phyloP scores from a whole-genome alignment of 2,797 vertebrate species.

The Phalanger gymnotis region DNA sequence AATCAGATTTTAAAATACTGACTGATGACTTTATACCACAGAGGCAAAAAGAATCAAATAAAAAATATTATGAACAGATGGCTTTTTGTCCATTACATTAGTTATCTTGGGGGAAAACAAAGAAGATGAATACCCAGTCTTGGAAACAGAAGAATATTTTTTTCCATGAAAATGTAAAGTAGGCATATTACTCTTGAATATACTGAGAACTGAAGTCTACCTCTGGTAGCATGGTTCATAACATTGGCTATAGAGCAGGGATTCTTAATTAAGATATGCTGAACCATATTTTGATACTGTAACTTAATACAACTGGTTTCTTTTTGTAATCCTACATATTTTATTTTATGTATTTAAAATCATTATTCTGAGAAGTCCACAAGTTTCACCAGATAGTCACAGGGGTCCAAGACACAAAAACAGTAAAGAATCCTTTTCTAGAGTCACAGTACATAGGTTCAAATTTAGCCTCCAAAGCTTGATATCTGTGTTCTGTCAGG shows the following conservation, averaged over 20 bases:
- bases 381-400: background rate
- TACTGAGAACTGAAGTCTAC: background rate
- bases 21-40: background rate
- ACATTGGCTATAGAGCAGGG: background rate
- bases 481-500: background rate
- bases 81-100: background rate
- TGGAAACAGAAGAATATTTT: slow-evolving; percentile 42
- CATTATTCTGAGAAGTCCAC: background rate
- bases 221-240: background rate
- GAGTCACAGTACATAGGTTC: background rate
- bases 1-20: background rate
- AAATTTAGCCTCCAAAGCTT: background rate
- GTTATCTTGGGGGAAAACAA: background rate
- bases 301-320: background rate
- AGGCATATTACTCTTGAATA: background rate
- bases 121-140: background rate
- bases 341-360: background rate
- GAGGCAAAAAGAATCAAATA: background rate
- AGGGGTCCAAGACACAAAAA: background rate
- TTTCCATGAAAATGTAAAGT: slow-evolving; percentile 11
- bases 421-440: background rate
- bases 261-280: background rate
- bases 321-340: background rate
- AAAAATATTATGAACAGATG: background rate
- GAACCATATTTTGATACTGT: background rate